phyloP scores from a whole-genome alignment of 2,113 vertebrate genomes.

The Cairina moschata region DNA sequence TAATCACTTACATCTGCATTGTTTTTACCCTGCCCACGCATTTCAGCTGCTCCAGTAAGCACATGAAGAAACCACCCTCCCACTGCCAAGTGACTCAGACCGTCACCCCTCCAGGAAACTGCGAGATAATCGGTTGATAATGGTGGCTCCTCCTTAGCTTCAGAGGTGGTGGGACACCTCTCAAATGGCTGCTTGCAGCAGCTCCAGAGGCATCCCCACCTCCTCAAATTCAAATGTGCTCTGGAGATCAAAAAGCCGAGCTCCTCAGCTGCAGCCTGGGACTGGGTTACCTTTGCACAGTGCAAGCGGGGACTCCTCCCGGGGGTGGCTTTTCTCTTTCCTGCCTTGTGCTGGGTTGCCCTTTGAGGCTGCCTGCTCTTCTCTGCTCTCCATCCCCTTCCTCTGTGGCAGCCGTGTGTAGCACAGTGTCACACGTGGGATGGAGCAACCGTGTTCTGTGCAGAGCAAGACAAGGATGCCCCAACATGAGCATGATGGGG shows the following conservation, averaged over 20 bases:
- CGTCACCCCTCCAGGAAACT: conserved; percentile 27
- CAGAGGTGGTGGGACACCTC: neutral
- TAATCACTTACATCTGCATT: neutral
- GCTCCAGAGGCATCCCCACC: conserved; percentile 20
- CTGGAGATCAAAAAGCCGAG: neutral
- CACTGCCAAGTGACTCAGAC: conserved; percentile 16
- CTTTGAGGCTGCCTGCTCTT: neutral
- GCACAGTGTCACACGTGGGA: rapidly evolving
- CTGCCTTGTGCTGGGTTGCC: neutral
- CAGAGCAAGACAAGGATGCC: neutral
- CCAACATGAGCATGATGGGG: neutral
- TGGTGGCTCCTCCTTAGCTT: neutral
- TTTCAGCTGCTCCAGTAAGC: neutral
- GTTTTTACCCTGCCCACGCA: neutral
- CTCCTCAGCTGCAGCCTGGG: neutral
- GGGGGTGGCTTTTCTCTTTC: neutral
- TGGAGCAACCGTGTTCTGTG: neutral
- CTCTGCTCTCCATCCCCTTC: neutral
- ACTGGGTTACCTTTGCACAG: neutral
- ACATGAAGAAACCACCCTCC: neutral
- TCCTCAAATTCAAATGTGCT: neutral
- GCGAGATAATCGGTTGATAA: neutral
- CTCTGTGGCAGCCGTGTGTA: rapidly evolving
- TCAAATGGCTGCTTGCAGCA: neutral
- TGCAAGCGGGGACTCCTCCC: neutral